phyloP scores from a whole-genome alignment of 2,113 vertebrate species.

The Phalacrocorax aristotelis region DNA sequence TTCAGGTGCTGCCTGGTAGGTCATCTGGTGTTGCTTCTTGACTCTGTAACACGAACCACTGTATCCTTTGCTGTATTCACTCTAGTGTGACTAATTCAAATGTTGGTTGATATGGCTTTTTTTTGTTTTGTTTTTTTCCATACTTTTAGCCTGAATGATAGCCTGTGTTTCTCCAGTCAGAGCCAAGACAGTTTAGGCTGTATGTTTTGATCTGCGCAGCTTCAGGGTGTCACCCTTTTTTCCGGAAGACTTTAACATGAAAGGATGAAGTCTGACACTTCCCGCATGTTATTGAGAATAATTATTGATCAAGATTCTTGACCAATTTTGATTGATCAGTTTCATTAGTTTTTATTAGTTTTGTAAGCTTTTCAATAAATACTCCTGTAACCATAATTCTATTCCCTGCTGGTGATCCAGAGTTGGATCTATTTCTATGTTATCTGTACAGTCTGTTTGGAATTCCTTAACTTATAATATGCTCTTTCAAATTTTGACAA shows the following conservation, averaged over 20 bases:
- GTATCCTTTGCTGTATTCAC: neutral
- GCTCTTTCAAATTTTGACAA: neutral
- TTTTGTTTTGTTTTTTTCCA: neutral
- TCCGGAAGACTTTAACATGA: neutral
- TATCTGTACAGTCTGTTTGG: neutral
- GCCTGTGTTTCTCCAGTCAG: neutral
- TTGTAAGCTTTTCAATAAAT: neutral
- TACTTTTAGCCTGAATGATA: neutral
- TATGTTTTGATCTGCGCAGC: neutral
- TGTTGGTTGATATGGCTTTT: neutral
- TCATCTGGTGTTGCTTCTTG: neutral
- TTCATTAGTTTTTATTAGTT: neutral
- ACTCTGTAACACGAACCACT: neutral
- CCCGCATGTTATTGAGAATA: neutral
- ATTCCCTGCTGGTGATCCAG: neutral
- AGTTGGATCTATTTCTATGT: neutral
- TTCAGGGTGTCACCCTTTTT: neutral
- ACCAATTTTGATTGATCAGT: neutral
- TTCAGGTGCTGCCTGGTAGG: fast-evolving
- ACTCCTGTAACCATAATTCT: neutral
- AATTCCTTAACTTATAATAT: neutral
- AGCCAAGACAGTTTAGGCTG: neutral
- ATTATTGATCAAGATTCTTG: neutral
- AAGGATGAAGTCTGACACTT: neutral
- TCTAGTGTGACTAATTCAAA: neutral